Percentiles rank a stretch among this genome's conserved stretches.
Evolutionary conservation across 2,888 invertebrate genomes (phyloP).

Genomic region (Netelia melanura): DNA sequence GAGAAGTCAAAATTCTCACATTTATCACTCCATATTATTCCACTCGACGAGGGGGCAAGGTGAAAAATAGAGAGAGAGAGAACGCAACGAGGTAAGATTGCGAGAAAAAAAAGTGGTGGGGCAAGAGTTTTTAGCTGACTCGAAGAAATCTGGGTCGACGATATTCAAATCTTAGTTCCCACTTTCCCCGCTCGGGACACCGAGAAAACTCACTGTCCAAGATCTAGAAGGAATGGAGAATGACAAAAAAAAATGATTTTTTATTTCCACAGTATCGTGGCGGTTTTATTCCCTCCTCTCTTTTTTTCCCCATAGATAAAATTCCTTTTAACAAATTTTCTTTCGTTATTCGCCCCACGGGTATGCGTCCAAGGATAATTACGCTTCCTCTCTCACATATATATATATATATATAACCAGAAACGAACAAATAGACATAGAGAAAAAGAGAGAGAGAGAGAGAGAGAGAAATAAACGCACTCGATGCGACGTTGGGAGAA

Average conservation of each 20-base stretch:
- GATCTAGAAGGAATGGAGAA: too few relatives aligned
- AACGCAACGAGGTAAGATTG: neutral
- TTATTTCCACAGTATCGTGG: too few relatives aligned
- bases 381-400: too few relatives aligned
- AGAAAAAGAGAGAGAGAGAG: neutral
- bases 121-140: conserved; percentile 48
- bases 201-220: neutral
- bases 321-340: too few relatives aligned
- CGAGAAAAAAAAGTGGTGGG: neutral
- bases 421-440: neutral
- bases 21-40: conserved; percentile 37
- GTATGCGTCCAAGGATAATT: neutral
- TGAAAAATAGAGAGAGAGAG: neutral
- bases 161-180: conserved; percentile 50
- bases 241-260: too few relatives aligned
- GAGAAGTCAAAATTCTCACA: conserved; percentile 36
- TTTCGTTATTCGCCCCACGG: too few relatives aligned
- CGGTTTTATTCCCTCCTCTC: too few relatives aligned
- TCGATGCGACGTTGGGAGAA: conserved; percentile 8
- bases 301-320: too few relatives aligned
- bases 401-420: too few relatives aligned
- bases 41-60: neutral
- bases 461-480: neutral
- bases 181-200: neutral
- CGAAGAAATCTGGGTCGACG: conserved; percentile 32